A percentile compares a stretch with the other conserved stretches of the same genome.
These are phyloP conservation scores for Hyaena hyaena DNA, from an alignment of 2,113 vertebrate genomes.

Conservation along the genomic window DNA sequence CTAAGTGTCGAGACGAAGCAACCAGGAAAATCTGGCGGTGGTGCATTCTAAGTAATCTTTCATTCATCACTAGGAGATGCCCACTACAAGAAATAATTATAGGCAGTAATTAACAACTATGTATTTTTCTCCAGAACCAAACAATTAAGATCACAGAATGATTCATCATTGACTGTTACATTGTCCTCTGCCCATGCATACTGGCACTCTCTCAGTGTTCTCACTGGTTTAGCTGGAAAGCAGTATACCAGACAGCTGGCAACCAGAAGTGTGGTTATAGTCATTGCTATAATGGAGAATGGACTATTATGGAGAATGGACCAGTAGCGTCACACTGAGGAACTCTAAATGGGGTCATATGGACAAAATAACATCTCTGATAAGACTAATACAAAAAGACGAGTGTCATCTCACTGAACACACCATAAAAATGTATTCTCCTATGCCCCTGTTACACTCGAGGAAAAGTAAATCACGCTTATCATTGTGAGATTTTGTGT, in stretches of 20 bases:
- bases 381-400: neutral
- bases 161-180: neutral
- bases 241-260: neutral
- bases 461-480: neutral
- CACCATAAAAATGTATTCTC: neutral
- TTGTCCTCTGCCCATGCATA: neutral
- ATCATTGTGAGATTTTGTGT: neutral
- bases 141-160: neutral
- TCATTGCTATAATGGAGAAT: neutral
- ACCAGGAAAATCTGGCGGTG: neutral
- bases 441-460: neutral
- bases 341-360: neutral
- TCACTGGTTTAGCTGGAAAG: neutral
- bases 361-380: neutral
- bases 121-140: neutral
- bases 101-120: neutral
- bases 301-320: neutral
- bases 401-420: neutral
- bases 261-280: neutral
- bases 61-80: neutral
- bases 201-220: neutral
- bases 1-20: neutral
- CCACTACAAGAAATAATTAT: neutral
- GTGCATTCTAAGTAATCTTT: neutral
- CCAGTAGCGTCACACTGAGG: neutral